Conservation (phyloP, 2,888 invertebrate genomes). For the Tetragonisca angustula region DNA sequence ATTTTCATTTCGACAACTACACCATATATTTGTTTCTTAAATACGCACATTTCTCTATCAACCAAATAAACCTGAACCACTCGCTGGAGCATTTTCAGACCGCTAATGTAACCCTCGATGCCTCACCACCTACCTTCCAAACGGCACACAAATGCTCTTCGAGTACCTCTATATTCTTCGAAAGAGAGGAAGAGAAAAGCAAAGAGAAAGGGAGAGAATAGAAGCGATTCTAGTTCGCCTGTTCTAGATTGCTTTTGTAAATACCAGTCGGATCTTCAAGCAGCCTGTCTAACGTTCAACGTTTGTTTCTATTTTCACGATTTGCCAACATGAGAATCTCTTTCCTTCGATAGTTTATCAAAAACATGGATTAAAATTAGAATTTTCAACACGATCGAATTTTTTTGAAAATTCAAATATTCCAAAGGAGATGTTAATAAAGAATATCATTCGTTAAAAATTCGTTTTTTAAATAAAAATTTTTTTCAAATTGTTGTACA, state of each 20-base stretch:
- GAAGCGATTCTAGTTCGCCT: conserved; percentile 68
- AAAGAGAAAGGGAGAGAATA: conserved; percentile 1
- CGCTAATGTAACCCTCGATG: conserved; percentile 68
- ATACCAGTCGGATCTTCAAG: conserved; percentile 53
- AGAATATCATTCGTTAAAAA: neutral
- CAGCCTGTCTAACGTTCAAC: conserved; percentile 49
- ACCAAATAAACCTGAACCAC: conserved; percentile 39
- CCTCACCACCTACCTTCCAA: conserved; percentile 42
- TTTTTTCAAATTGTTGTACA: neutral
- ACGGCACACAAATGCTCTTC: conserved; percentile 61
- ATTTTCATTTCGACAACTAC: conserved; percentile 27
- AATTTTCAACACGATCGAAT: conserved; percentile 17
- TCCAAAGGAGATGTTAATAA: neutral
- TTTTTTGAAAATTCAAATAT: neutral
- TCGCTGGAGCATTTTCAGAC: conserved; percentile 55
- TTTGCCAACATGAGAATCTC: conserved; percentile 27
- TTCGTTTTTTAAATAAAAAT: neutral
- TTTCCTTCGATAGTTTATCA: conserved; percentile 36
- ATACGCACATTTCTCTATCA: conserved; percentile 36
- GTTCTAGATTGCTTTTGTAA: conserved; percentile 72
- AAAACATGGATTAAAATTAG: conserved; percentile 33
- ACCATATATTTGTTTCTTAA: conserved; percentile 34
- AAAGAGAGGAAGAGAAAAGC: conserved; percentile 38
- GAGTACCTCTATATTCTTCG: conserved; percentile 53
- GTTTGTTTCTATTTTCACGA: conserved; percentile 58